These are phyloP conservation scores for Drosophila bunnanda DNA, from an alignment of 2,888 invertebrate genomes.

Conservation along the genomic window DNA sequence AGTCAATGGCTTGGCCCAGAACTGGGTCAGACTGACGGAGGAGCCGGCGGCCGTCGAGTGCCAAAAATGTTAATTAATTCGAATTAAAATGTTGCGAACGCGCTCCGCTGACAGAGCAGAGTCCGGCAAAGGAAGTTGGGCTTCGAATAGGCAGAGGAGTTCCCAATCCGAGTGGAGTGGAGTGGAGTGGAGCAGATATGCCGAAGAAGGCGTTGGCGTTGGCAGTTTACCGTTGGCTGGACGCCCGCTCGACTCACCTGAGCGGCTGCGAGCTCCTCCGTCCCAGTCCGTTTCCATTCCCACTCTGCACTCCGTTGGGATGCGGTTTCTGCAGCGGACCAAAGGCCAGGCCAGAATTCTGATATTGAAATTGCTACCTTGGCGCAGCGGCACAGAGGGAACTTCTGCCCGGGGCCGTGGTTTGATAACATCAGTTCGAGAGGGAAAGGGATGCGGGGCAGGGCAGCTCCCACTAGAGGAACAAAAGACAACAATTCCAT, in stretches of 20 bases:
- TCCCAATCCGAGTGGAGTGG: slow-evolving; percentile 24
- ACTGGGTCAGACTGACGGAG: slow-evolving; percentile 57
- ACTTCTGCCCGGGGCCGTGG: slow-evolving; percentile 69
- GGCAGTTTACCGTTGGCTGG: slow-evolving; percentile 70
- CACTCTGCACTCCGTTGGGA: slow-evolving; percentile 4
- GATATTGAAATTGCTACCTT: slow-evolving; percentile 80
- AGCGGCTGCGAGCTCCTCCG: slow-evolving; percentile 42
- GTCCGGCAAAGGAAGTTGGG: slow-evolving; percentile 44
- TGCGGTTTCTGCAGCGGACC: slow-evolving; percentile 60
- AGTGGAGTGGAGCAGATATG: slow-evolving; percentile 55
- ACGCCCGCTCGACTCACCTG: slow-evolving; percentile 58
- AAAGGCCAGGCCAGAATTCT: slow-evolving; percentile 75
- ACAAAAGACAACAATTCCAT: slow-evolving; percentile 78
- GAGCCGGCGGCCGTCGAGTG: slow-evolving; percentile 38
- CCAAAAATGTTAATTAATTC: slow-evolving; percentile 72
- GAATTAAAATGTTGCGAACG: slow-evolving; percentile 70
- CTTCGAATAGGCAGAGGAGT: slow-evolving; percentile 8
- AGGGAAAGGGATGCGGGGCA: slow-evolving; percentile 31
- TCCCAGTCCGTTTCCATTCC: slow-evolving; percentile 26
- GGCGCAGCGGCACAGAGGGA: slow-evolving; percentile 61
- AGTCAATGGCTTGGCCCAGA: slow-evolving; percentile 61
- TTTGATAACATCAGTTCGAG: slow-evolving; percentile 67
- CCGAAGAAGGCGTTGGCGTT: slow-evolving; percentile 76
- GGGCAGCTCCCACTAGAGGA: slow-evolving; percentile 58
- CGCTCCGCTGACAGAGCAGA: slow-evolving; percentile 41